These are phyloP conservation scores for Furcifer pardalis DNA, from an alignment of 2,797 vertebrate genomes.

Conservation along the genomic window DNA sequence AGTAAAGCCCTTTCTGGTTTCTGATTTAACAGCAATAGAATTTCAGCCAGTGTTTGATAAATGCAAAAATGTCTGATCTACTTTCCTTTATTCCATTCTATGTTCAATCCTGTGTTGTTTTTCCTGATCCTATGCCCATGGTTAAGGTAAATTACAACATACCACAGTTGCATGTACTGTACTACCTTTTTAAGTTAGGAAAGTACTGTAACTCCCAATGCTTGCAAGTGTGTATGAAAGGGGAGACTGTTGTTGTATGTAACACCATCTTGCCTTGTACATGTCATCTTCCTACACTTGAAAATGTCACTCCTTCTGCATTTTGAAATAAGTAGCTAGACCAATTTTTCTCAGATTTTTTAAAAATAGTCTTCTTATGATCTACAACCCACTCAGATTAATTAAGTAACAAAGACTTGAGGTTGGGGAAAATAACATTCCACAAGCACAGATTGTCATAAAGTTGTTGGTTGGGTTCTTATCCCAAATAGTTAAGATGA, in stretches of 20 bases:
- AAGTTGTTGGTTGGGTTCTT: background rate
- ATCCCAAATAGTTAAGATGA: background rate
- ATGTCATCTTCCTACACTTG: background rate
- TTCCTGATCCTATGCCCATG: background rate
- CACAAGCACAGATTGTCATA: background rate
- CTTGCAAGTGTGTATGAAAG: background rate
- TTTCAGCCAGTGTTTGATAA: too few species aligned
- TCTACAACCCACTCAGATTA: background rate
- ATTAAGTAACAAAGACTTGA: background rate
- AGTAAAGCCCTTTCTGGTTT: too few species aligned
- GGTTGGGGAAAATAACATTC: background rate
- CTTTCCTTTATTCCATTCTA: too few species aligned
- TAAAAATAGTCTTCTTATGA: background rate
- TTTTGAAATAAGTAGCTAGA: constrained; percentile 1
- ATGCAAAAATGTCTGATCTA: too few species aligned
- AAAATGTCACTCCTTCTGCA: background rate
- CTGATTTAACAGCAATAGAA: too few species aligned
- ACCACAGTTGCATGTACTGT: too few species aligned
- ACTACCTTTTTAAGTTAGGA: too few species aligned
- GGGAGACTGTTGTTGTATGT: too few species aligned
- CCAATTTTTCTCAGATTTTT: background rate
- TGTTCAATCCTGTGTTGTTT: background rate
- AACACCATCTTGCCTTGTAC: background rate
- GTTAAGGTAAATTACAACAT: background rate
- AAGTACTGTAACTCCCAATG: background rate